These are phyloP conservation scores for Brachyopa scutellaris DNA, from an alignment of 2,888 invertebrate genomes.

Conservation along the genomic window DNA sequence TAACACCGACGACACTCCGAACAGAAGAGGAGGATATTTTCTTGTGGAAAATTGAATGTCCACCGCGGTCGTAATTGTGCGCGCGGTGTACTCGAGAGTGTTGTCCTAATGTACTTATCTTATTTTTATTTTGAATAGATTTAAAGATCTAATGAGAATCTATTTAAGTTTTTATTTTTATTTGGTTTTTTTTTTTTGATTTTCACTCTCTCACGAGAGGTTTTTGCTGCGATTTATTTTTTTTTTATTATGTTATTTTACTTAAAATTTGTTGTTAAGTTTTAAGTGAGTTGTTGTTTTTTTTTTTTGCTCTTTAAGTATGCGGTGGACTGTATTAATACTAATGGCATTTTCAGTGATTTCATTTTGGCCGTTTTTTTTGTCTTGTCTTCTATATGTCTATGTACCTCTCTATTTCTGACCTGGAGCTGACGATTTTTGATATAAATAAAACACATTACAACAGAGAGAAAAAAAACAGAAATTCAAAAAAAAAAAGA, in stretches of 20 bases:
- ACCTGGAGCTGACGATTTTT: slow-evolving; percentile 77
- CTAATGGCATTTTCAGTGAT: slow-evolving; percentile 67
- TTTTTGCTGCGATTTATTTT: background rate
- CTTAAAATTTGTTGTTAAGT: slow-evolving; percentile 64
- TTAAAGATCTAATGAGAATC: slow-evolving; percentile 72
- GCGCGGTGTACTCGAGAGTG: slow-evolving; percentile 64
- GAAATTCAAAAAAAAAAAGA: slow-evolving; percentile 52
- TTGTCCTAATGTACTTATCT: slow-evolving; percentile 72
- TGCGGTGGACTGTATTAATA: slow-evolving; percentile 49
- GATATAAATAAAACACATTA: slow-evolving; percentile 76
- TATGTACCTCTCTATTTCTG: slow-evolving; percentile 76
- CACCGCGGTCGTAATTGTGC: slow-evolving; percentile 67
- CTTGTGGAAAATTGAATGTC: slow-evolving; percentile 70
- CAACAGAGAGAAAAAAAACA: slow-evolving; percentile 74
- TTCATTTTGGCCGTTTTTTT: slow-evolving; percentile 35
- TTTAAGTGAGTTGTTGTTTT: slow-evolving; percentile 44
- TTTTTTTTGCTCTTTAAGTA: slow-evolving; percentile 36
- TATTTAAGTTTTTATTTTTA: slow-evolving; percentile 66
- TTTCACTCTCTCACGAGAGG: background rate
- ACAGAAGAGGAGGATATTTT: slow-evolving; percentile 41
- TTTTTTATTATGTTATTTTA: slow-evolving; percentile 36
- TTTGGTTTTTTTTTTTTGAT: slow-evolving; percentile 41
- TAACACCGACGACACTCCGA: slow-evolving; percentile 42
- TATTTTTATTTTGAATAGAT: slow-evolving; percentile 68
- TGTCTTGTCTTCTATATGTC: slow-evolving; percentile 27